phyloP scores from a whole-genome alignment of 2,113 vertebrate species.

The Heteronetta atricapilla region DNA sequence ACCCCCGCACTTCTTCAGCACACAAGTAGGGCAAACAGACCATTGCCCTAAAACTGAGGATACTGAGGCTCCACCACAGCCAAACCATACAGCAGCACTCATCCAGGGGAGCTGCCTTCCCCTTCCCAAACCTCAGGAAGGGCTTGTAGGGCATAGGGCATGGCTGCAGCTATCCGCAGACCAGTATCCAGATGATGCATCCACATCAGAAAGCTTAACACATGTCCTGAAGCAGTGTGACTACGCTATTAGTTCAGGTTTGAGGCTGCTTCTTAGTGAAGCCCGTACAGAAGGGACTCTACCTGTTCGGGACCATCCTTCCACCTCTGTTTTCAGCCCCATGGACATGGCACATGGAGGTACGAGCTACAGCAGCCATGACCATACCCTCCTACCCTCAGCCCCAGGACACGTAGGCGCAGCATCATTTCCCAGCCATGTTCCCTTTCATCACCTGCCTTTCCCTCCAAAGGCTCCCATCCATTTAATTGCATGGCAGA shows the following conservation, averaged over 20 bases:
- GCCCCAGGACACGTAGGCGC: background rate
- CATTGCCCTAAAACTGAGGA: background rate
- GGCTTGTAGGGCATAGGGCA: no score
- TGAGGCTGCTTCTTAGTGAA: background rate
- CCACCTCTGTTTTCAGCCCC: background rate
- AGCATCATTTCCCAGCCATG: background rate
- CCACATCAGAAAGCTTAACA: background rate
- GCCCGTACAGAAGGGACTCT: background rate
- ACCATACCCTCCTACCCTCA: accelerated
- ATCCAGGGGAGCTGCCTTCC: background rate
- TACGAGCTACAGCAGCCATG: background rate
- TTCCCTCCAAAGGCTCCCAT: background rate
- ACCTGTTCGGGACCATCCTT: background rate
- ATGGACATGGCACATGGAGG: background rate
- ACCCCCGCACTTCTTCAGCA: background rate
- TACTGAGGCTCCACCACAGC: background rate
- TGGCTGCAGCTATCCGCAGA: background rate
- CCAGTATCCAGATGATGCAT: background rate
- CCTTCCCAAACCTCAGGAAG: background rate
- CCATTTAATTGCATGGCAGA: background rate
- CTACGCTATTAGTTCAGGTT: no score
- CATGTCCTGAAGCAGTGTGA: background rate
- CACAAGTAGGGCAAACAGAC: background rate
- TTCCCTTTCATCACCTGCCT: background rate
- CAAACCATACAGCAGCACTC: background rate